phyloP scores from a whole-genome alignment of 2,113 vertebrate species.

The Sinosuthora webbiana region DNA sequence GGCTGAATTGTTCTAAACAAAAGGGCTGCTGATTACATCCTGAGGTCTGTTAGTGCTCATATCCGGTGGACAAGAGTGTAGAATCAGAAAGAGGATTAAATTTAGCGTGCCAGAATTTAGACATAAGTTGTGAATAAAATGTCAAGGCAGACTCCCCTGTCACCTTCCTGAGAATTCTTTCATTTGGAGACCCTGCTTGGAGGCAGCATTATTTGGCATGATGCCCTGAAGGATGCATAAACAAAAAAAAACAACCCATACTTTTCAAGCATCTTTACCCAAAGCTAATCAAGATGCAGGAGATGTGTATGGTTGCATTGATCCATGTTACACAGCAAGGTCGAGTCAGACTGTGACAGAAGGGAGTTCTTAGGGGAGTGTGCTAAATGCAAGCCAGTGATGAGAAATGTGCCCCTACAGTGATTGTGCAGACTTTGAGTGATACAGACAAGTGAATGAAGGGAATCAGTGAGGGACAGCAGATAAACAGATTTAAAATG shows the following conservation, averaged over 20 bases:
- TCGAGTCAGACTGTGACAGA: background rate
- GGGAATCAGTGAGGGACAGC: background rate
- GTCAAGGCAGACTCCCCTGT: background rate
- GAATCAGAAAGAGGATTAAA: background rate
- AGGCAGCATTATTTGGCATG: background rate
- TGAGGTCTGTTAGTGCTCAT: background rate
- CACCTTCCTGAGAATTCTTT: background rate
- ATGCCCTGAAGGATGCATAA: background rate
- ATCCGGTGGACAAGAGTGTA: background rate
- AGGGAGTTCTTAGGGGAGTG: background rate
- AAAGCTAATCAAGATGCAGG: background rate
- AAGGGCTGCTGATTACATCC: background rate
- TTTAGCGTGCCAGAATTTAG: background rate
- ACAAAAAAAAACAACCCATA: background rate
- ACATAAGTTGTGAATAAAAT: background rate
- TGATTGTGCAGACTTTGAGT: background rate
- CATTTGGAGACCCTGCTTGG: background rate
- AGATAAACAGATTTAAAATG: background rate
- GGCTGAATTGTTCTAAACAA: background rate
- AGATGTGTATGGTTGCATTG: background rate
- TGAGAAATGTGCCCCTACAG: background rate
- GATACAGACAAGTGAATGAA: background rate
- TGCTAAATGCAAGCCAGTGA: background rate
- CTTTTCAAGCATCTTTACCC: background rate
- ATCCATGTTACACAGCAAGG: background rate